Base-by-base conservation (phyloP, 2,797 vertebrate species). In the Parotocinclus haroldoi region DNA sequence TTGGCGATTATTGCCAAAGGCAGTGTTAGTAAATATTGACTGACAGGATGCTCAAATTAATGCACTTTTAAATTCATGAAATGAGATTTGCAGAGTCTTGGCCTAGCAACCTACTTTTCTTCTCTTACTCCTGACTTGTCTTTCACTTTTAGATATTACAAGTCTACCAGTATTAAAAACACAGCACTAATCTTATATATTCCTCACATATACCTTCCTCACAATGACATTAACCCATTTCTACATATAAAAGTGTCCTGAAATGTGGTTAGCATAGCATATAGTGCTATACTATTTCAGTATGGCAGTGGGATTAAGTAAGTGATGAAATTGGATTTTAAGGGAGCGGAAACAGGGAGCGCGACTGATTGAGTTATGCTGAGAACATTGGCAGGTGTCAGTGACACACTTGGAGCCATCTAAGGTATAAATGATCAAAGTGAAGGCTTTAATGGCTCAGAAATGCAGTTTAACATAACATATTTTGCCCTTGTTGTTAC, bases 341-440 rank as follows among this genome's bases (percentile, higher is more conserved):
- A n/a, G 51, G 44, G 52, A n/a, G 38, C 51, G 54, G 11, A 55
- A 59, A 54, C 44, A 51, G 68, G 63, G 37, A 69, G 59, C 42
- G 73, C 56, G 49, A 50, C 69, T 79, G 76, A 79, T 79, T 67
- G 59, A 68, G 78, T 79, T 79, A 75, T 39, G 27, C 52, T 42
- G 52, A 59, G 51, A 67, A 61, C 74, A 72, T 44, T 11, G 58
- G 53, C 64, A 64, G 72, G 72, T 77, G 72, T 75, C 66, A 66
- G 19, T 79, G 78, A 71, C 75, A 68, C 66, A 63, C 63, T 75
- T 36, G 48, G 53, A 70, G 63, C 7, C 62, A 59, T 69, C 66
- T 50, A 27, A n/a, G 48, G 38, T 16, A 63, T 63, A 67, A 68
- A 66, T 56, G 60, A 72, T 67, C 66, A 67, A 64, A 67, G 67